phyloP scores from a whole-genome alignment of 53 echinoderm and acorn worm genomes.

The Astropecten irregularis region DNA sequence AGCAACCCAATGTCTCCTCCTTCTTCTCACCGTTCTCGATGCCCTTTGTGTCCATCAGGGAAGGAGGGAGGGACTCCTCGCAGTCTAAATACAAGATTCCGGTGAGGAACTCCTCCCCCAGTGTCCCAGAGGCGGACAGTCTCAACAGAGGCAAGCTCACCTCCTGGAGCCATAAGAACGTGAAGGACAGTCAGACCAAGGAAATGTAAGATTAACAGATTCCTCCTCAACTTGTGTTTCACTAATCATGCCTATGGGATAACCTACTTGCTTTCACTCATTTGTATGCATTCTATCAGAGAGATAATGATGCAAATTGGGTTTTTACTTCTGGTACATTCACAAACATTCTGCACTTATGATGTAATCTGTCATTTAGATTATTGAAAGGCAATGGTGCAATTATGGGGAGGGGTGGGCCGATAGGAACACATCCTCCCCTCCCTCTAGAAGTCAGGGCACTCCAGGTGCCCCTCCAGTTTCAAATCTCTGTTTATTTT shows the following conservation, averaged over 20 bases:
- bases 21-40: conserved; percentile 57
- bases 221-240: background rate
- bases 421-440: too few relatives aligned
- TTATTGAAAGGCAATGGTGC: too few relatives aligned
- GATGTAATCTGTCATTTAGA: too few relatives aligned
- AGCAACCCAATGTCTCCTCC: background rate
- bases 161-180: conserved; percentile 20
- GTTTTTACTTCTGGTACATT: too few relatives aligned
- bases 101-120: background rate
- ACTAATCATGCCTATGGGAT: background rate
- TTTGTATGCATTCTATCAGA: background rate
- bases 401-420: too few relatives aligned
- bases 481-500: too few relatives aligned
- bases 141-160: conserved; percentile 12
- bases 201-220: conserved; percentile 16
- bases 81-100: background rate
- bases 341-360: too few relatives aligned
- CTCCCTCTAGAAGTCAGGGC: too few relatives aligned
- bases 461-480: too few relatives aligned
- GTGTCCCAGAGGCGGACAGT: background rate
- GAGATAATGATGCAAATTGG: too few relatives aligned
- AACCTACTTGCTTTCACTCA: background rate
- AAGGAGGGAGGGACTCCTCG: background rate
- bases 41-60: conserved; percentile 41
- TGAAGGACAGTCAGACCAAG: background rate